These are phyloP conservation scores for Ctenomys sociabilis DNA, from an alignment of 2,113 vertebrate genomes.

Conservation along the genomic window DNA sequence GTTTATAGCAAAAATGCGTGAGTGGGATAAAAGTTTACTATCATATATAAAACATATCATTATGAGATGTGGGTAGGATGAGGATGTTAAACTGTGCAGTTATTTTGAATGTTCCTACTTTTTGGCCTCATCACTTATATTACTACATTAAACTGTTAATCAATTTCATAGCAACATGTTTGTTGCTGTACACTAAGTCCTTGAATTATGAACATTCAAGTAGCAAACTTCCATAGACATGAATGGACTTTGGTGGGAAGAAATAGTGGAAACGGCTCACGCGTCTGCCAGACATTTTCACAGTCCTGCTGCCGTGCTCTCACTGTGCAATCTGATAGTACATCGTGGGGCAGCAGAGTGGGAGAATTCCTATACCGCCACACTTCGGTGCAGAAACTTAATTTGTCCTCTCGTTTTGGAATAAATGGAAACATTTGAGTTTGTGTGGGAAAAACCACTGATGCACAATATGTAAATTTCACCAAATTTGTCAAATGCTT, in stretches of 20 bases:
- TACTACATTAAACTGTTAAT: slow-evolving; percentile 6
- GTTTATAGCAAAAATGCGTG: neutral
- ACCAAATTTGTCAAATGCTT: neutral
- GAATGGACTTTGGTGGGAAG: neutral
- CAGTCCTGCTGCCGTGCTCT: neutral
- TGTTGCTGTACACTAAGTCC: neutral
- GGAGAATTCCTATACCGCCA: neutral
- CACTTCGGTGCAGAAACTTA: neutral
- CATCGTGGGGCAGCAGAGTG: neutral
- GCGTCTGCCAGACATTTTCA: neutral
- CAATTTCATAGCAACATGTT: neutral
- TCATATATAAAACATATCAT: neutral
- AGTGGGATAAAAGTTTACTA: neutral
- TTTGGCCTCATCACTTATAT: neutral
- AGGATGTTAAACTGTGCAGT: neutral
- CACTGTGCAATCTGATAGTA: too few species aligned
- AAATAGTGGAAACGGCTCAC: neutral
- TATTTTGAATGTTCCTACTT: neutral
- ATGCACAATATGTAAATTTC: neutral
- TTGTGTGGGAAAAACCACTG: neutral
- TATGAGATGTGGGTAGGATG: neutral
- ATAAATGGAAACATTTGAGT: neutral
- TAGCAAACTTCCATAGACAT: neutral
- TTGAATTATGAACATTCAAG: neutral
- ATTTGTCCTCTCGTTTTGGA: neutral